Conservation (phyloP, 2,797 vertebrate species). For the Podarcis lilfordi region DNA sequence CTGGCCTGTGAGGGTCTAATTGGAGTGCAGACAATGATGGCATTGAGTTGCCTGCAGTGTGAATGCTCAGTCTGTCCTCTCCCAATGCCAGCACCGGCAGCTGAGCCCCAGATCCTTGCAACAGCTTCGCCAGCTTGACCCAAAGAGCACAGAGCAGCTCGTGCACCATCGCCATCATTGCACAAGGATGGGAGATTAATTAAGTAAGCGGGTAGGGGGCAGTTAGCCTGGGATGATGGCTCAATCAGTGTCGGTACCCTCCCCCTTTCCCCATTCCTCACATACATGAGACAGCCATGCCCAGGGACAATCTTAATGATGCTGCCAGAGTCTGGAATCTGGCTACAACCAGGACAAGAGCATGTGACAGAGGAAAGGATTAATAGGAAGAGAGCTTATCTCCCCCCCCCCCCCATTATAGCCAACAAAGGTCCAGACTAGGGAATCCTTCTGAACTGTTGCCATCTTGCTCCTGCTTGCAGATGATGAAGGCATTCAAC, state of each 20-base stretch:
- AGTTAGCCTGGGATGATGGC: conserved; percentile 22
- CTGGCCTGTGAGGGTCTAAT: conserved; percentile 60
- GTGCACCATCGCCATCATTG: not conserved
- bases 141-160: conserved; percentile 56
- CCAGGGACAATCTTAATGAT: not conserved
- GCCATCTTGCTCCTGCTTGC: not conserved
- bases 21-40: conserved; percentile 74
- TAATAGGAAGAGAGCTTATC: not conserved
- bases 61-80: conserved; percentile 78
- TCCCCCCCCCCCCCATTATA: not conserved
- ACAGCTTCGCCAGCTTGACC: conserved; percentile 70
- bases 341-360: not conserved
- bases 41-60: conserved; percentile 76
- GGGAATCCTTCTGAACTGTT: not conserved
- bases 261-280: not conserved
- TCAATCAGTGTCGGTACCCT: conserved; percentile 6
- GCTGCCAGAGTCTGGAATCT: not conserved
- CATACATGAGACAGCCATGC: conserved; percentile 29
- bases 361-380: not conserved
- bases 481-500: not conserved
- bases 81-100: conserved; percentile 73
- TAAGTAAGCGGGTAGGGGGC: conserved; percentile 24
- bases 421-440: not conserved
- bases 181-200: conserved; percentile 29
- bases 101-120: conserved; percentile 74